Base-by-base conservation (phyloP, 2,888 invertebrate genomes). In the Ectemnius lituratus region DNA sequence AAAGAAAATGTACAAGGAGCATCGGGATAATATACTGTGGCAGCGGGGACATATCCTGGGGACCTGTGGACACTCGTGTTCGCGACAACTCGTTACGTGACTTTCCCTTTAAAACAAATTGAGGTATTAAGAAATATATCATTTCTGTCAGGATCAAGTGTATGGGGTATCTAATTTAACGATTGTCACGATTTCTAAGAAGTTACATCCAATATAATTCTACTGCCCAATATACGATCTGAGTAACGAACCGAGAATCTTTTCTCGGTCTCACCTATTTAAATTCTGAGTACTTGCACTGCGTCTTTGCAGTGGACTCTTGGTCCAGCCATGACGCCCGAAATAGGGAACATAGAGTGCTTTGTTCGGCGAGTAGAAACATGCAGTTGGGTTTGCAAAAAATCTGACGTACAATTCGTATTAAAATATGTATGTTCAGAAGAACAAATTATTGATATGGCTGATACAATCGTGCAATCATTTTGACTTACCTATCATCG, bases 401-500 rank as follows among this genome's bases (percentile, higher is more conserved):
- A 85, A 83, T 89, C 89, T 90, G 80, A 81, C 80, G 85, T 86
- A 84, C 80, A 89, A 86, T 76, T 59, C 70, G 82, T 52, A 57
- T 78, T 75, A 68, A 69, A 80, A 82, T 18, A 76, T 70, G 37
- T 58, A 67, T 67, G 67, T 5, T 28, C 45, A 52, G 45, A 28
- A 14, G 52, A 20, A 61, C 57, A 62, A 59, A 62, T 57, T 20
- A n/a, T 16, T 52, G 1, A 3, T 2, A 49, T 66, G 4, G 1
- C 8, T 61, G 13, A 8, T 37, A 14, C 18, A 49, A 5, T 6
- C 49, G 14, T 49, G 6, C n/a, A 49, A 2, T 6, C 46, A 16
- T 49, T 6, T 16, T 23, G 47, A 27, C 92, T 90, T 92, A 94
- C 92, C 94, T 93, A 58, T 95, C 95, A 89, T 95, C 95, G 82